Percentiles rank a stretch among this genome's conserved stretches.
phyloP scores from a whole-genome alignment of 2,888 invertebrate genomes.

The Eupelmus urozonus region DNA sequence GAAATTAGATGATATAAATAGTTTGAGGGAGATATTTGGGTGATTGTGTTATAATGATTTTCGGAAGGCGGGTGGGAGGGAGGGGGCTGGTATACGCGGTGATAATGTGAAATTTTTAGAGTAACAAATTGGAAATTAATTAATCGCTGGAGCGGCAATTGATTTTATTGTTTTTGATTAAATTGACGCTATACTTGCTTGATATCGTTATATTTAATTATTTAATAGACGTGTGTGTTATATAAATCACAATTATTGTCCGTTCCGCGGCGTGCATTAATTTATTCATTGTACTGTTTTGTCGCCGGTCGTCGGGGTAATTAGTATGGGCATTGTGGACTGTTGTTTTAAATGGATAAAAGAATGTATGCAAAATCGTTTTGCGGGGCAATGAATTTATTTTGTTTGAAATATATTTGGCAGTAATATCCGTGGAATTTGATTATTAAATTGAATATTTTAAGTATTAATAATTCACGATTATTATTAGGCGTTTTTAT shows the following conservation, averaged over 20 bases:
- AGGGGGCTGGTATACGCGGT: neutral
- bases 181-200: constrained; percentile 13
- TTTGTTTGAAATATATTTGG: too few relatives aligned
- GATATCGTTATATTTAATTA: constrained; percentile 39
- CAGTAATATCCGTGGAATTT: too few relatives aligned
- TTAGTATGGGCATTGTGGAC: constrained; percentile 8
- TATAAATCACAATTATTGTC: constrained; percentile 41
- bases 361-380: neutral
- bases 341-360: constrained; percentile 22
- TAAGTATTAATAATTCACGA: too few relatives aligned
- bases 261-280: neutral
- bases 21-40: neutral
- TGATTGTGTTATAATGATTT: constrained; percentile 32
- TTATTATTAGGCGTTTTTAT: too few relatives aligned
- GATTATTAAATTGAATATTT: too few relatives aligned
- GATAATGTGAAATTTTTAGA: constrained; percentile 21
- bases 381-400: too few relatives aligned
- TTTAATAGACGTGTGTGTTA: constrained; percentile 28
- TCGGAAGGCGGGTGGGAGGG: neutral
- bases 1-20: too few relatives aligned
- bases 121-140: constrained; percentile 30
- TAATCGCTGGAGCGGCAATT: constrained; percentile 16
- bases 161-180: constrained; percentile 50
- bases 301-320: constrained; percentile 3
- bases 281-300: constrained; percentile 31